A percentile compares a stretch with the other conserved stretches of the same genome.
Conservation (phyloP, 2,888 invertebrate species). For the Cylloceria caligata region DNA sequence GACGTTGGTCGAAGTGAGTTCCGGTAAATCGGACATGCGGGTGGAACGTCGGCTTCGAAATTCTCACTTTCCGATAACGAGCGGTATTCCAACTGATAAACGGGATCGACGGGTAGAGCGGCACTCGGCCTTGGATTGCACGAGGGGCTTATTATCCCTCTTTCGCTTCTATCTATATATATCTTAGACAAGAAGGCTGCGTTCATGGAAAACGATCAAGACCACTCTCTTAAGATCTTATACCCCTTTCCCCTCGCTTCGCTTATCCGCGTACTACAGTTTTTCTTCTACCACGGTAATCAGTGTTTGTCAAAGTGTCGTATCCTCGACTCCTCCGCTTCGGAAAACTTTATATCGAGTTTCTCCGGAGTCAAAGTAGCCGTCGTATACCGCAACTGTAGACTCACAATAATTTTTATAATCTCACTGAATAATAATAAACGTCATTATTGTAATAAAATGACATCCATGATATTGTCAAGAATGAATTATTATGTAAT, state of each 20-base stretch:
- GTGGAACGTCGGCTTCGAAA: conserved; percentile 60
- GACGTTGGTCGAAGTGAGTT: conserved; percentile 9
- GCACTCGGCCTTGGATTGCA: conserved; percentile 43
- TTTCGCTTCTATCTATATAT: conserved; percentile 23
- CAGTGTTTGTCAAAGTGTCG: conserved; percentile 64
- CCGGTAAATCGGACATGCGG: conserved; percentile 43
- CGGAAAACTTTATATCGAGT: conserved; percentile 16
- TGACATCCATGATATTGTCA: not conserved
- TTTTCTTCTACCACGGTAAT: conserved; percentile 53
- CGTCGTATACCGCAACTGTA: not conserved
- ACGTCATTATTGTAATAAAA: not conserved
- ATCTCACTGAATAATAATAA: conserved; percentile 1
- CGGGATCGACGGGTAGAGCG: conserved; percentile 73
- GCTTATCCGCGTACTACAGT: conserved; percentile 64
- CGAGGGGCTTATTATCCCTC: conserved; percentile 46
- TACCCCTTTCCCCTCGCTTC: not conserved
- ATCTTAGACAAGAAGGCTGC: conserved; percentile 12
- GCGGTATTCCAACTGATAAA: conserved; percentile 80
- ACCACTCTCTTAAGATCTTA: conserved; percentile 30
- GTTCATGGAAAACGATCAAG: conserved; percentile 51
- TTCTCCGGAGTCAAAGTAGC: conserved; percentile 7
- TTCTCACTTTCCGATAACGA: conserved; percentile 78
- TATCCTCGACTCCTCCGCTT: not conserved
- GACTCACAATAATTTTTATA: not conserved
- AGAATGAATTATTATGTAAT: not conserved